Percentiles rank a stretch among this genome's conserved stretches.
Evolutionary conservation across 1,140 invertebrate species (phyloP).

Genomic region (Saccostrea echinata): DNA sequence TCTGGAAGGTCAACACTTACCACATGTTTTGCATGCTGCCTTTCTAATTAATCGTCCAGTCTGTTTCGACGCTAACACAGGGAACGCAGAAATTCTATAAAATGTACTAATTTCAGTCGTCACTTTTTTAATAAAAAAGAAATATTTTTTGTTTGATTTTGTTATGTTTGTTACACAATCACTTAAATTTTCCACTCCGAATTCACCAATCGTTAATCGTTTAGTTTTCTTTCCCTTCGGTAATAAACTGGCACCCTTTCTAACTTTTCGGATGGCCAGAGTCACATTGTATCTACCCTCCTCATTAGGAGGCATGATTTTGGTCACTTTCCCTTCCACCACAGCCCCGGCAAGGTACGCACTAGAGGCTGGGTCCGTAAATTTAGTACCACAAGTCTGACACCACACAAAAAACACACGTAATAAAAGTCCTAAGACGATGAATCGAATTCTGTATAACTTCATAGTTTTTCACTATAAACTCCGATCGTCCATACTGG

Average conservation of each 20-base stretch:
- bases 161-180: conserved; percentile 58
- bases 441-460: conserved; percentile 65
- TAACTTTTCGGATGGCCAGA: conserved; percentile 57
- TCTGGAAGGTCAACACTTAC: conserved; percentile 55
- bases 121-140: conserved; percentile 61
- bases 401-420: conserved; percentile 66
- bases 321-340: conserved; percentile 56
- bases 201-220: conserved; percentile 58
- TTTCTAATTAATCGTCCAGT: conserved; percentile 58
- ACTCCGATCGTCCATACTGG: conserved; percentile 7
- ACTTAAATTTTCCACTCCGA: conserved; percentile 52
- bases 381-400: conserved; percentile 64
- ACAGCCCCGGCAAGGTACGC: conserved; percentile 59
- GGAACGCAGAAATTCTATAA: conserved; percentile 60
- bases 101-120: conserved; percentile 27
- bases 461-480: conserved; percentile 56
- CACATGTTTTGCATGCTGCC: conserved; percentile 60
- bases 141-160: conserved; percentile 51
- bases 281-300: conserved; percentile 55
- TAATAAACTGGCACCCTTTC: conserved; percentile 56
- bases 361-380: conserved; percentile 63
- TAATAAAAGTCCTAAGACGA: conserved; percentile 65
- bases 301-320: conserved; percentile 54
- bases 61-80: conserved; percentile 52
- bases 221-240: conserved; percentile 48